Base-by-base conservation (phyloP, 2,113 vertebrate species). In the Xiphophorus maculatus region DNA sequence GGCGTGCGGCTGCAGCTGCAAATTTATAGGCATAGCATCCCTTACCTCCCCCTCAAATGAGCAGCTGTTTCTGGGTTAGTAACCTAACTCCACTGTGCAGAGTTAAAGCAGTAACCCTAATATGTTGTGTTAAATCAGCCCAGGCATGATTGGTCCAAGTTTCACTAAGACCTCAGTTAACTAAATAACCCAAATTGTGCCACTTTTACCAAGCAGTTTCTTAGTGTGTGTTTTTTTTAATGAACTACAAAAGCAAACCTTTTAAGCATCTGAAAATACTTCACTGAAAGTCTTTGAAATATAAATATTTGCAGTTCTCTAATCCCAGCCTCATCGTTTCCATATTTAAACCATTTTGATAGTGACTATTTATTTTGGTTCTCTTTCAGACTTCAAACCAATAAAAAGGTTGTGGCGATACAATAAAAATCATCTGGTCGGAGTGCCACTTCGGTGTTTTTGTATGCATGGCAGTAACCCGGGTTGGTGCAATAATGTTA, bases 401-500 rank as follows among this genome's bases (percentile, higher is more conserved):
- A 76, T 9, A 37, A 11, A 35, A 35, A 76, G 27, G 48, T 63
- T 35, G 30, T 29, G 32, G 28, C 27, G 35, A 54, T 13, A 48
- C 29, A 65, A 25, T 14, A 30, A 65, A 51, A 30, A 28, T 69
- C 58, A 73, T n/a, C 48, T 37, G n/a, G 63, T 25, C 35, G 42
- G 25, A 58, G 54, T 4, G 1, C 11, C 54, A 3, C 30, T 70
- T 48, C 63, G 27, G 51, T 61, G 15, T 79, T 63, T 63, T 68
- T 82, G 28, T 74, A 13, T 32, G 19, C 44, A n/a, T 27, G 0
- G 35, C 44, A 28, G 37, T 12, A 66, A 48, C 48, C 10, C n/a
- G 17, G 51, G 28, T 71, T 72, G 65, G 32, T 48, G 69, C 66
- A 84, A 73, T 14, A n/a, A 35, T 33, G 48, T 30, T 62, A 69